Conservation (phyloP, 2,113 vertebrate genomes). For the Bostrychus sinensis region DNA sequence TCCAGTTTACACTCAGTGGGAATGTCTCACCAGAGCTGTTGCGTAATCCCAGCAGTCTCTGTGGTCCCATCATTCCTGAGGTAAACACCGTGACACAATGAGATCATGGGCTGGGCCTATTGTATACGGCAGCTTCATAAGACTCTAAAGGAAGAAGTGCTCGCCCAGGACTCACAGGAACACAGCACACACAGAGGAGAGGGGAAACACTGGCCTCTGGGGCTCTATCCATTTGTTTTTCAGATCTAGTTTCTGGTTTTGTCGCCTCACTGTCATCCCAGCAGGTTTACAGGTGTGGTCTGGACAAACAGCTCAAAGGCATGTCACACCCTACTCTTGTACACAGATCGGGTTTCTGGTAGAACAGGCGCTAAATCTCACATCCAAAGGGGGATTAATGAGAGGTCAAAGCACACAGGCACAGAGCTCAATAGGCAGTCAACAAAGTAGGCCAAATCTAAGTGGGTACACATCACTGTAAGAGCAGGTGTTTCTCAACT, state of each 20-base stretch:
- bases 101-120: conserved; percentile 8
- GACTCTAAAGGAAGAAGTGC: conserved; percentile 2
- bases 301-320: conserved; percentile 39
- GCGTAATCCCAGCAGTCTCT: conserved; percentile 7
- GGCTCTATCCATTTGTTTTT: conserved; percentile 22
- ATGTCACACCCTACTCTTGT: conserved; percentile 41
- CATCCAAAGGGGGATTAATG: not conserved
- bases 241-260: conserved; percentile 39
- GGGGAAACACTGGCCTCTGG: conserved; percentile 21
- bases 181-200: conserved; percentile 25
- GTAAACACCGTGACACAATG: conserved; percentile 32
- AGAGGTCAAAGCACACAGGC: not conserved
- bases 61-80: conserved; percentile 11
- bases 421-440: not conserved
- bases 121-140: conserved; percentile 10
- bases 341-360: conserved; percentile 27
- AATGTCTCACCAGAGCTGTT: conserved; percentile 1
- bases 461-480: too few relatives aligned
- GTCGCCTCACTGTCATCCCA: conserved; percentile 29
- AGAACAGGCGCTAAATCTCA: conserved; percentile 14
- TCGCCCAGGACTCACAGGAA: not conserved
- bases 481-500: too few relatives aligned
- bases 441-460: too few relatives aligned
- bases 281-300: conserved; percentile 51
- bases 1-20: not conserved